phyloP scores from a whole-genome alignment of 2,113 vertebrate species.

The Corythornis cristatus region DNA sequence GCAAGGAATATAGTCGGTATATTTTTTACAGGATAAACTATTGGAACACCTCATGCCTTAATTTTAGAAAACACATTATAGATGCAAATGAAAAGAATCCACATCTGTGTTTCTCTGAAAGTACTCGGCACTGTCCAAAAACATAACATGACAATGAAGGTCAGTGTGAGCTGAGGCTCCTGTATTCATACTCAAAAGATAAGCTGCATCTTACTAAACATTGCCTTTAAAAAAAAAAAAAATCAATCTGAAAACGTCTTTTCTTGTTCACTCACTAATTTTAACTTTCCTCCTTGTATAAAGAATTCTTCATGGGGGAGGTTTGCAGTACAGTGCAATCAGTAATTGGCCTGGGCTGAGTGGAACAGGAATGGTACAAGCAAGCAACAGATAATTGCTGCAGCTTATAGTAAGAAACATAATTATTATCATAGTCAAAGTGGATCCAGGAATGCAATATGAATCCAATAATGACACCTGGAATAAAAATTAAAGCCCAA shows the following conservation, averaged over 20 bases:
- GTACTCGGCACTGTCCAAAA: neutral
- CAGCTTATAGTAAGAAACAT: neutral
- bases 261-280: neutral
- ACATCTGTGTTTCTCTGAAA: neutral
- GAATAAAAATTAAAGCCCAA: neutral
- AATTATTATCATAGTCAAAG: neutral
- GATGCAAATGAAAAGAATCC: neutral
- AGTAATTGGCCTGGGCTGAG: neutral
- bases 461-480: neutral
- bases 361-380: neutral
- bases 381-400: neutral
- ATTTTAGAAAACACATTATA: neutral
- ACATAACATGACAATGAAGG: neutral
- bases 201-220: neutral
- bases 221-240: neutral
- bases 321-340: neutral
- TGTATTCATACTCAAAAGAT: neutral
- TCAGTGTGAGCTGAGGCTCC: neutral
- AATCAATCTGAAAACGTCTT: neutral
- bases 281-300: neutral
- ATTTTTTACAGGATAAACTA: neutral
- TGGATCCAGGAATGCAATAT: neutral
- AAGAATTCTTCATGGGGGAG: neutral
- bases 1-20: neutral
- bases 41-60: neutral